These are phyloP conservation scores for Mionectes macconnelli DNA, from an alignment of 2,113 vertebrate genomes.

Conservation along the genomic window DNA sequence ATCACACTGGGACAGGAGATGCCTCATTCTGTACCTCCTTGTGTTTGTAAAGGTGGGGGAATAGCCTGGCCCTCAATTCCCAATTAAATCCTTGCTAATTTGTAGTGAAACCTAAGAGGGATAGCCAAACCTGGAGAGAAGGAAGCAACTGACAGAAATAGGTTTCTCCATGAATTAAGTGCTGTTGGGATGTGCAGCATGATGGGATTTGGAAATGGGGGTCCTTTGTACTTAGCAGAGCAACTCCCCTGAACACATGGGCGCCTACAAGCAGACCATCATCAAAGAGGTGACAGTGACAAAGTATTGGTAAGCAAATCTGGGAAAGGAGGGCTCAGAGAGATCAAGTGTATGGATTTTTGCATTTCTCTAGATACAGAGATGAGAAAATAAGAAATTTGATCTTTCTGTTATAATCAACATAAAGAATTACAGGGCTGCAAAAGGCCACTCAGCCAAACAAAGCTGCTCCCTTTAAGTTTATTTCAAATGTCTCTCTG, in stretches of 20 bases:
- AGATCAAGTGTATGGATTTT: slow-evolving; percentile 67
- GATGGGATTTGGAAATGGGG: not conserved
- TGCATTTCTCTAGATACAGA: slow-evolving; percentile 28
- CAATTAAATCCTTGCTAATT: not conserved
- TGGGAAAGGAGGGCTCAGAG: slow-evolving; percentile 63
- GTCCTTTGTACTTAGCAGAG: slow-evolving; percentile 23
- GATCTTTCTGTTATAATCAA: slow-evolving; percentile 51
- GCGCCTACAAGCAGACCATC: slow-evolving; percentile 54
- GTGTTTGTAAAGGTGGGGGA: not conserved
- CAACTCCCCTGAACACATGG: not conserved
- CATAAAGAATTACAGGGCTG: slow-evolving; percentile 49
- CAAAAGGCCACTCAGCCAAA: not conserved
- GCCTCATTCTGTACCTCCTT: not conserved
- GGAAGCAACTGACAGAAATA: slow-evolving; percentile 21
- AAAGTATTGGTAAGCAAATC: slow-evolving; percentile 78
- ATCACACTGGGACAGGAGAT: not conserved
- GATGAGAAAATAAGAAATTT: slow-evolving; percentile 50
- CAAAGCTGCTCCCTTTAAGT: slow-evolving; percentile 31
- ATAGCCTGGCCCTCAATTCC: not conserved
- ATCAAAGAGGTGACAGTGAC: slow-evolving; percentile 77
- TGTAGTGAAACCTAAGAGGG: not conserved
- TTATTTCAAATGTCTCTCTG: slow-evolving; percentile 49
- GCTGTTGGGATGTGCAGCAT: not conserved
- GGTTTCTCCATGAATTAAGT: not conserved
- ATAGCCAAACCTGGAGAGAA: not conserved